These are phyloP conservation scores for Adoxophyes honmai DNA, from an alignment of 1,140 invertebrate genomes.

Conservation along the genomic window DNA sequence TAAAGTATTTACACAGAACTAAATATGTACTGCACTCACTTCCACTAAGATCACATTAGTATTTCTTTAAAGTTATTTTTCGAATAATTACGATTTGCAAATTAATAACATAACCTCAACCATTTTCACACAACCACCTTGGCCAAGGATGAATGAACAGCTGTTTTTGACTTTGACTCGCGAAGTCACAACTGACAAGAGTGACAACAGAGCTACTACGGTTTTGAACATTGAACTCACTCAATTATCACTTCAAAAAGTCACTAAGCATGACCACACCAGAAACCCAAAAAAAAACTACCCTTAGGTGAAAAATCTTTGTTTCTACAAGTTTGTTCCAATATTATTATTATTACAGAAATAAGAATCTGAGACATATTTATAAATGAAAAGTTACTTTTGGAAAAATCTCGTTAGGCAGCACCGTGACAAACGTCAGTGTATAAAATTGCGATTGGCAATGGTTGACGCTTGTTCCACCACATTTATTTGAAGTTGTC, in stretches of 20 bases:
- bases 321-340: too few species aligned
- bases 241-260: neutral
- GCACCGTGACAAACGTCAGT: too few species aligned
- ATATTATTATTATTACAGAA: too few species aligned
- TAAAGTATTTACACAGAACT: constrained; percentile 5
- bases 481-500: too few species aligned
- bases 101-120: constrained; percentile 28
- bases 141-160: constrained; percentile 37
- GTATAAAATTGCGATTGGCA: too few species aligned
- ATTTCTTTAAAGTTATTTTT: neutral
- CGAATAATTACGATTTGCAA: neutral
- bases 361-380: too few species aligned
- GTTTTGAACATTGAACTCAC: neutral
- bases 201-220: constrained; percentile 1
- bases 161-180: constrained; percentile 32
- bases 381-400: too few species aligned
- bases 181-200: neutral
- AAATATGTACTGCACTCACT: neutral
- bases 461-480: too few species aligned
- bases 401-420: too few species aligned
- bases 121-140: constrained; percentile 22
- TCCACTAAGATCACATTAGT: neutral
- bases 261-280: too few species aligned
- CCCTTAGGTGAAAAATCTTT: too few species aligned
- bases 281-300: too few species aligned